phyloP scores from a whole-genome alignment of 1,140 invertebrate species.

The Agrypnia vestita region DNA sequence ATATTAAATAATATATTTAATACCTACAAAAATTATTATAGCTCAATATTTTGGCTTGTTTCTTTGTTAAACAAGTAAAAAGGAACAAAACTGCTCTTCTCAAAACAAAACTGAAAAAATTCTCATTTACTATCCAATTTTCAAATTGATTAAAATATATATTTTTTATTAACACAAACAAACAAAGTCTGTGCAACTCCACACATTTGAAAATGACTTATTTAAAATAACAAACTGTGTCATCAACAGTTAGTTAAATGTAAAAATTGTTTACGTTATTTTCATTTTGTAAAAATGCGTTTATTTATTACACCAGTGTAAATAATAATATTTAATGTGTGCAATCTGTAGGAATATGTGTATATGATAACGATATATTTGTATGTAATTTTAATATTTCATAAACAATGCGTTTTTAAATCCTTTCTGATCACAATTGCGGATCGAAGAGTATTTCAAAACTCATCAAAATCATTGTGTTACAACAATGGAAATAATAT shows the following conservation, averaged over 20 bases:
- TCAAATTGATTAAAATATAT: too few species aligned
- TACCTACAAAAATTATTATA: too few species aligned
- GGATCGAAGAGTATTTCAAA: neutral
- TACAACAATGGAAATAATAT: too few species aligned
- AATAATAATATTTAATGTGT: slow-evolving; percentile 34
- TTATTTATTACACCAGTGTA: slow-evolving; percentile 35
- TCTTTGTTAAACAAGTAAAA: too few species aligned
- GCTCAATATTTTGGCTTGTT: too few species aligned
- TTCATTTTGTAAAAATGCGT: slow-evolving; percentile 23
- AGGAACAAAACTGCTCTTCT: too few species aligned
- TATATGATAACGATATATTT: slow-evolving; percentile 35
- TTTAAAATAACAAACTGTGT: slow-evolving; percentile 8
- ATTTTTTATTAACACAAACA: too few species aligned
- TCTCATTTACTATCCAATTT: too few species aligned
- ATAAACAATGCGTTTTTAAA: neutral
- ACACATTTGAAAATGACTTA: neutral
- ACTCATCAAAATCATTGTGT: neutral
- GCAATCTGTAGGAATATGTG: slow-evolving; percentile 31
- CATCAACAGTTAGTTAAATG: slow-evolving; percentile 8
- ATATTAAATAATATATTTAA: too few species aligned
- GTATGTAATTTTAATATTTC: slow-evolving; percentile 22
- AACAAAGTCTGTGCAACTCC: too few species aligned
- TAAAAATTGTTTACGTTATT: slow-evolving; percentile 21
- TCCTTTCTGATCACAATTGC: slow-evolving; percentile 6
- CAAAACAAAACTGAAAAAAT: too few species aligned